Evolutionary conservation across 2,888 invertebrate species (phyloP).

Genomic region (Lochmaea capreae): DNA sequence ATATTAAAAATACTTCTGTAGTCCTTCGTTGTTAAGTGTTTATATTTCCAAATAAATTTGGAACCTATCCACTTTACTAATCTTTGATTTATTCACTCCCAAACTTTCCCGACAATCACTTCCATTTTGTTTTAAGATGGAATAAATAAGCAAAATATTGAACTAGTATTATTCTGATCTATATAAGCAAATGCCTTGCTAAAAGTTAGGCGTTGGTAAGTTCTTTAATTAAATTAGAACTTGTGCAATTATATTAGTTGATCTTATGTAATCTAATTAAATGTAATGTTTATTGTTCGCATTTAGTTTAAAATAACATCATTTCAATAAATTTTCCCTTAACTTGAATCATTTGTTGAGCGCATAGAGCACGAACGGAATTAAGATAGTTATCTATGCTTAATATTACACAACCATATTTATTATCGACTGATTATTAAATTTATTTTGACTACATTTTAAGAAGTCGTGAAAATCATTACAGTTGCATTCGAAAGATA

Average conservation of each 20-base stretch:
- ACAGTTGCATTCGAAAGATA: neutral
- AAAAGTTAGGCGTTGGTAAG: neutral
- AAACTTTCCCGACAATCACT: neutral
- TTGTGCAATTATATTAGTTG: neutral
- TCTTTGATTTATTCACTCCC: too few species aligned
- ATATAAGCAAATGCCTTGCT: neutral
- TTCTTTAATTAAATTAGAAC: neutral
- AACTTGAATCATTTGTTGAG: neutral
- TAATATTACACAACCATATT: neutral
- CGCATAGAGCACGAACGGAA: neutral
- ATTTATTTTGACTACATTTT: neutral
- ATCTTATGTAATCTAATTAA: neutral
- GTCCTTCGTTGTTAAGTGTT: too few species aligned
- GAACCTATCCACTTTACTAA: too few species aligned
- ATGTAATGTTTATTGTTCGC: neutral
- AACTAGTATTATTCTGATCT: neutral
- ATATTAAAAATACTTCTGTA: too few species aligned
- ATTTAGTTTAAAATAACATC: neutral
- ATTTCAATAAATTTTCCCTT: neutral
- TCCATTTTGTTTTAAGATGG: too few species aligned
- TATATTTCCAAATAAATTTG: too few species aligned
- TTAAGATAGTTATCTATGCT: neutral
- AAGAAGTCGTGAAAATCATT: neutral
- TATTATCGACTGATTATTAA: neutral
- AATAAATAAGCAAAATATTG: too few species aligned